Percentiles rank a stretch among this genome's conserved stretches.
Conservation (phyloP, 2,113 vertebrate genomes). For the Mohoua ochrocephala region DNA sequence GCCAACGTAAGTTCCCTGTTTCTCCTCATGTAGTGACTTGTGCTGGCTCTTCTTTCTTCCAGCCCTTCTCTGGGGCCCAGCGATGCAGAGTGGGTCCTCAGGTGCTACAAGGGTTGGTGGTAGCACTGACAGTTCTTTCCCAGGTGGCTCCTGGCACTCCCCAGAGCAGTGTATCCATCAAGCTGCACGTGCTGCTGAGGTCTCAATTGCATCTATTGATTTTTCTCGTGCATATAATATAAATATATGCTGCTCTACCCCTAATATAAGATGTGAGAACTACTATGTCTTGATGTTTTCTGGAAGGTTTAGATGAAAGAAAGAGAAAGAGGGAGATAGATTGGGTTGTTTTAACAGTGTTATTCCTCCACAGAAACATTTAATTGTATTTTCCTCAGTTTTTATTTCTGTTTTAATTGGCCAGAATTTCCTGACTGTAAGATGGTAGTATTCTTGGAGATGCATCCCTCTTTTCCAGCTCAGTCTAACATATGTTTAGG, state of each 20-base stretch:
- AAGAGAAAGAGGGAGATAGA: neutral
- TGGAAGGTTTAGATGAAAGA: neutral
- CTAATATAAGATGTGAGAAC: neutral
- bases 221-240: neutral
- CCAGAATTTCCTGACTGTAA: neutral
- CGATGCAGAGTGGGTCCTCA: neutral
- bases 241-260: neutral
- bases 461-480: neutral
- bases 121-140: neutral
- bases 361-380: neutral
- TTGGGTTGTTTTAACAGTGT: neutral
- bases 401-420: neutral
- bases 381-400: neutral
- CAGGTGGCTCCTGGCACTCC: neutral
- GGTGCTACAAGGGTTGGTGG: neutral
- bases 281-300: neutral
- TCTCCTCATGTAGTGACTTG: neutral
- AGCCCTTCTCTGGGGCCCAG: neutral
- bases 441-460: neutral
- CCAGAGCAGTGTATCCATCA: neutral
- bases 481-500: neutral
- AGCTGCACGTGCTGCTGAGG: neutral
- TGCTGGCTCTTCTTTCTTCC: neutral
- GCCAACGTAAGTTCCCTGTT: neutral
- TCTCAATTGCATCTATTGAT: neutral